Evolutionary conservation across 2,797 vertebrate species (phyloP).

Genomic region (Lycodopsis pacificus): DNA sequence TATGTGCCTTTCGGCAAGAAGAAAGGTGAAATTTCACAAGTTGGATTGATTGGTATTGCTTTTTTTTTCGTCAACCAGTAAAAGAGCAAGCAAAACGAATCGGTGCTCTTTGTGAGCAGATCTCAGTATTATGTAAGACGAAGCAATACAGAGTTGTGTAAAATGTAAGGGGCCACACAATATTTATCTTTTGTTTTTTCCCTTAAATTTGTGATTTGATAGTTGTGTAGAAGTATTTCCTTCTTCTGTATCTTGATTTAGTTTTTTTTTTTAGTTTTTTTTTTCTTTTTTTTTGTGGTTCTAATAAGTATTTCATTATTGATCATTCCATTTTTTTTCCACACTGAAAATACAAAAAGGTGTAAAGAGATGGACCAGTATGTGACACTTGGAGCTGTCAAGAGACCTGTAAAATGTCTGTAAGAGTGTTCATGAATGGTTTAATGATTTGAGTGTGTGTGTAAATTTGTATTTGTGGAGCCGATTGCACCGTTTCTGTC

Average conservation of each 20-base stretch:
- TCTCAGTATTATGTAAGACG: conserved; percentile 85
- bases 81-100: conserved; percentile 55
- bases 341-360: conserved; percentile 29
- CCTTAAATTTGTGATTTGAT: conserved; percentile 50
- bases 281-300: conserved; percentile 46
- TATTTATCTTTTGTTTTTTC: conserved; percentile 65
- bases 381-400: conserved; percentile 49
- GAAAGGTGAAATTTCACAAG: conserved; percentile 27
- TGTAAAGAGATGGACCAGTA: conserved; percentile 57
- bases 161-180: conserved; percentile 72
- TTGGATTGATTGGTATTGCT: conserved; percentile 52
- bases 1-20: conserved; percentile 68
- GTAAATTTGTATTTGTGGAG: conserved; percentile 66
- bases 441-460: conserved; percentile 28
- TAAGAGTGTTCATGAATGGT: conserved; percentile 56
- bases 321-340: conserved; percentile 53
- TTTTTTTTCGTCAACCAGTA: conserved; percentile 32
- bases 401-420: conserved; percentile 59
- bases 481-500: conserved; percentile 63
- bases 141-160: conserved; percentile 83
- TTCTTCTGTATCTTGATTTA: conserved; percentile 51
- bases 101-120: conserved; percentile 61
- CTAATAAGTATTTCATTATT: conserved; percentile 66
- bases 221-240: conserved; percentile 42
- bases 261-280: conserved; percentile 26